These are phyloP conservation scores for Drosophila pseudoananassae DNA, from an alignment of 1,140 invertebrate genomes.

Conservation along the genomic window DNA sequence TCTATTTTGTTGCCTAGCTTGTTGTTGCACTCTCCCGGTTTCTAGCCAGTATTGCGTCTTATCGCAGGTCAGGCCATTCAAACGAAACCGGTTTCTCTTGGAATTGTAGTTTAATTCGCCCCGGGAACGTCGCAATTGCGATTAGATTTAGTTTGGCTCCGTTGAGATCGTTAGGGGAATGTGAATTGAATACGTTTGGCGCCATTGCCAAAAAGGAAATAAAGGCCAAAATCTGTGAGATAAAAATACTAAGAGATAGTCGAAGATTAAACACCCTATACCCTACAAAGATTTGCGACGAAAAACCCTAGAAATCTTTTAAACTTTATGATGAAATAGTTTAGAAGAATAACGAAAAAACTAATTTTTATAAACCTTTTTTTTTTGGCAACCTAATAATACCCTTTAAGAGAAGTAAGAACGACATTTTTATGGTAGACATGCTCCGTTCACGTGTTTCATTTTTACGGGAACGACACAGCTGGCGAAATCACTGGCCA, in stretches of 20 bases:
- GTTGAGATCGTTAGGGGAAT: neutral
- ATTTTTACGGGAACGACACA: constrained; percentile 26
- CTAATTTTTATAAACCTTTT: too few species aligned
- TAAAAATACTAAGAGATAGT: neutral
- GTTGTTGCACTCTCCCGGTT: neutral
- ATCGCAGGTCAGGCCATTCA: constrained; percentile 55
- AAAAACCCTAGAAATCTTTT: too few species aligned
- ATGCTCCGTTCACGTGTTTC: constrained; percentile 67
- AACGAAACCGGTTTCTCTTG: constrained; percentile 55
- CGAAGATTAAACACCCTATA: neutral
- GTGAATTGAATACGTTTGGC: constrained; percentile 31
- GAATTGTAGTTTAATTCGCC: constrained; percentile 10
- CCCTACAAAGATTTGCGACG: too few species aligned
- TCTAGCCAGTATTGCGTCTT: constrained; percentile 55
- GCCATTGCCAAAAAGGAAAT: constrained; percentile 63
- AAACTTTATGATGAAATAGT: too few species aligned
- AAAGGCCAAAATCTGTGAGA: constrained; percentile 46
- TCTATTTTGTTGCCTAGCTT: too few species aligned
- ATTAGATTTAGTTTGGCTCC: constrained; percentile 30
- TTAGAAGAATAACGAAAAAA: too few species aligned
- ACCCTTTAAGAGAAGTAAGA: neutral
- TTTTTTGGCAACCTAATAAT: too few species aligned
- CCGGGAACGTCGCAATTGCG: constrained; percentile 64
- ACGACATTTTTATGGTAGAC: constrained; percentile 22
- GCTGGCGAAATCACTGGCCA: constrained; percentile 50